Evolutionary conservation across 2,888 invertebrate genomes (phyloP).

Genomic region (Onthophagus sagittarius): DNA sequence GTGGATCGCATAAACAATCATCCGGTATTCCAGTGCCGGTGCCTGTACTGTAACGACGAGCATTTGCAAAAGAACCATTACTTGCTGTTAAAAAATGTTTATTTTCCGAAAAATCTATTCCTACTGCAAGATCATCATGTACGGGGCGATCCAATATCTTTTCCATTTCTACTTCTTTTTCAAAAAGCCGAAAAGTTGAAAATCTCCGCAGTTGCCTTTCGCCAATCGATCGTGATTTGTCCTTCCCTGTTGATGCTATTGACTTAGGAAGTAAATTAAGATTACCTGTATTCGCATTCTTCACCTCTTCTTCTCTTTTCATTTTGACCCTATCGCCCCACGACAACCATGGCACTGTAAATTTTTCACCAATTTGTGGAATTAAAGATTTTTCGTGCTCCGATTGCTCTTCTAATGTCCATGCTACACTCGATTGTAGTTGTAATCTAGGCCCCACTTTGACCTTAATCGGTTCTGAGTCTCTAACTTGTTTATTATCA

Average conservation of each 20-base stretch:
- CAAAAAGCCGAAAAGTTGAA: background rate
- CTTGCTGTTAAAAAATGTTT: background rate
- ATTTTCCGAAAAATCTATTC: background rate
- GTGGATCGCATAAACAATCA: background rate
- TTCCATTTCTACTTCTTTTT: background rate
- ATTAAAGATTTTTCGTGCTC: slow-evolving; percentile 6
- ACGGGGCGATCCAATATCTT: background rate
- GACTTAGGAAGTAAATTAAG: background rate
- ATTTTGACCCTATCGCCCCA: slow-evolving; percentile 24
- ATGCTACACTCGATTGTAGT: slow-evolving; percentile 14
- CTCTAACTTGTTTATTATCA: background rate
- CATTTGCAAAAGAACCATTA: background rate
- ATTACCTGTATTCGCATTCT: background rate
- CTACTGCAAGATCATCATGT: background rate
- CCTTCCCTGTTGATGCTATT: background rate
- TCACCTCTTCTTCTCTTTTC: background rate
- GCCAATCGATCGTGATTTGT: background rate
- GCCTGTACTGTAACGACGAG: background rate
- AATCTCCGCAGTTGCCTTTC: background rate
- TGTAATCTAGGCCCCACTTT: slow-evolving; percentile 24
- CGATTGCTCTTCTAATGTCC: background rate
- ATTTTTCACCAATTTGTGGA: slow-evolving; percentile 17
- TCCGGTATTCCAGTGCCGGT: background rate
- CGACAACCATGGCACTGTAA: slow-evolving; percentile 25
- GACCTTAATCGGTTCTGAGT: slow-evolving; percentile 13